Conservation (phyloP, 2,113 vertebrate species). For the Mastomys coucha region DNA sequence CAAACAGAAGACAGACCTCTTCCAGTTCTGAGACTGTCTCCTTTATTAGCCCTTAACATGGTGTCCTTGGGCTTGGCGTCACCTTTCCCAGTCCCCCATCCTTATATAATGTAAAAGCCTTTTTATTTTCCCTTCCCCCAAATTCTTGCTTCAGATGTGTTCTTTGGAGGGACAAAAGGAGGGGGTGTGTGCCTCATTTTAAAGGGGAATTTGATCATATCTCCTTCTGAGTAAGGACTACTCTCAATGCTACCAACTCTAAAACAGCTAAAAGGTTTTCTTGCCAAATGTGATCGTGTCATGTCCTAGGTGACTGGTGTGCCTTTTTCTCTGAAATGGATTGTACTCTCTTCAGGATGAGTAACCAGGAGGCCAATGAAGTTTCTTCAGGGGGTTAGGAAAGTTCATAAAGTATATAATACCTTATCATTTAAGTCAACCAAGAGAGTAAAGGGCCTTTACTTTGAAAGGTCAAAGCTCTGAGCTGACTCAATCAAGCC, state of each 20-base stretch:
- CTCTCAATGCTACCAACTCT: constrained; percentile 84
- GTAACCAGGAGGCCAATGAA: constrained; percentile 85
- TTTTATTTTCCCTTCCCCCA: constrained; percentile 76
- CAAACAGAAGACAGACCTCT: constrained; percentile 79
- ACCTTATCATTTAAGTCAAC: constrained; percentile 75
- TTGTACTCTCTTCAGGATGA: constrained; percentile 84
- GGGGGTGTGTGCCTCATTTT: constrained; percentile 77
- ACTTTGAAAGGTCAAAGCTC: constrained; percentile 79
- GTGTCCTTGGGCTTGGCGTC: constrained; percentile 85
- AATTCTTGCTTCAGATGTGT: constrained; percentile 83
- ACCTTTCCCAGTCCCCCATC: constrained; percentile 82
- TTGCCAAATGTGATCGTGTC: constrained; percentile 78
- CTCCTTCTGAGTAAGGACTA: constrained; percentile 82
- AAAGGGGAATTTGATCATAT: constrained; percentile 85
- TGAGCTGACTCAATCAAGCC: constrained; percentile 75
- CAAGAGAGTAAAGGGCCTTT: constrained; percentile 75
- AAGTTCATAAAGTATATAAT: constrained; percentile 79
- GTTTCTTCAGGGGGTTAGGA: constrained; percentile 85
- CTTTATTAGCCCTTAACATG: constrained; percentile 80
- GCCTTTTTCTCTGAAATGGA: constrained; percentile 85
- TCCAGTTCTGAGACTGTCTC: constrained; percentile 84
- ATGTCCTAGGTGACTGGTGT: constrained; percentile 82
- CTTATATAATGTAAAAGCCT: constrained; percentile 77
- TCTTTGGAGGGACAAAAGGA: constrained; percentile 71
- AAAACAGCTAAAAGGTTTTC: constrained; percentile 82